phyloP scores from a whole-genome alignment of 1,140 invertebrate genomes.

The Danaus plexippus region DNA sequence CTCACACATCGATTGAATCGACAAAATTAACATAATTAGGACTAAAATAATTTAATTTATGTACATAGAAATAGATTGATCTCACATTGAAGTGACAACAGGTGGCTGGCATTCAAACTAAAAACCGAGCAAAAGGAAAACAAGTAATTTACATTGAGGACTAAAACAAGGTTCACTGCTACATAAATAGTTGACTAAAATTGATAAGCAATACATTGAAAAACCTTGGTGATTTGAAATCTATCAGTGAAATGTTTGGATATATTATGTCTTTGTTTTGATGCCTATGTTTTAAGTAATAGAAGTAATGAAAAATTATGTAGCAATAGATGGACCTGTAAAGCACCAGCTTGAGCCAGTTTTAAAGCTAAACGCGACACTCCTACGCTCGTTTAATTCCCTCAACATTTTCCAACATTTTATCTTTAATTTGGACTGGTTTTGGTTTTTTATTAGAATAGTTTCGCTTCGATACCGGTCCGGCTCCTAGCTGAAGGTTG shows the following conservation, averaged over 20 bases:
- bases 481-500: constrained; percentile 58
- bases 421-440: constrained; percentile 70
- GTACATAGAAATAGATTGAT: no score
- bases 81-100: no score
- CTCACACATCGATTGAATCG: constrained; percentile 3
- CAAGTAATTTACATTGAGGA: constrained; percentile 12
- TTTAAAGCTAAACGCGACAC: constrained; percentile 13
- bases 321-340: not conserved
- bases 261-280: no score
- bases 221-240: constrained; percentile 11
- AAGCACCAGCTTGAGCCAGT: not conserved
- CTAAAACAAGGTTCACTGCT: constrained; percentile 13
- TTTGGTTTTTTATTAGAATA: constrained; percentile 67
- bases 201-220: constrained; percentile 5
- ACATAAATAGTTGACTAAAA: constrained; percentile 12
- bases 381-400: constrained; percentile 45
- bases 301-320: no score
- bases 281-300: no score
- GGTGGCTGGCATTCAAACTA: no score
- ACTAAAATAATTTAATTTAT: no score
- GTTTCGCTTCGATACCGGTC: constrained; percentile 67
- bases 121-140: no score
- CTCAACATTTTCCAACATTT: constrained; percentile 50
- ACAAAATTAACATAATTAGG: no score
- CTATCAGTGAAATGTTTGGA: constrained; percentile 1